phyloP scores from a whole-genome alignment of 2,113 vertebrate species.

The Phaethornis superciliosus region DNA sequence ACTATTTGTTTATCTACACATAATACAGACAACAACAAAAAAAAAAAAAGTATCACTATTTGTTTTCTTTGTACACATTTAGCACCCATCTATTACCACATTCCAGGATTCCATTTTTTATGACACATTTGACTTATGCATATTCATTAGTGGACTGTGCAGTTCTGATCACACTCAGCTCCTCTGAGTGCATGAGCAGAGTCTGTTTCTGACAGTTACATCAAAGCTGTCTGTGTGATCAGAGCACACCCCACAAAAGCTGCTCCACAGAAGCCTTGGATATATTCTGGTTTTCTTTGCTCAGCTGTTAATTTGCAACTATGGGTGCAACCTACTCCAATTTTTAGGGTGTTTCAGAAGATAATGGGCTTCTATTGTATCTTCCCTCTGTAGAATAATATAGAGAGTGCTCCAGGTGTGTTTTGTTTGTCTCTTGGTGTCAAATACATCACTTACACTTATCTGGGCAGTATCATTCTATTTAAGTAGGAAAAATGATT shows the following conservation, averaged over 20 bases:
- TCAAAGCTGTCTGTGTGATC: neutral
- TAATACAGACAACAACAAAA: neutral
- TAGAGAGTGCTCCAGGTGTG: neutral
- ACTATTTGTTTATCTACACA: neutral
- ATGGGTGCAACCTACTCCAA: neutral
- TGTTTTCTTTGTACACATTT: neutral
- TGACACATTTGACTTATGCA: neutral
- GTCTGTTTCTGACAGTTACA: neutral
- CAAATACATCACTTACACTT: neutral
- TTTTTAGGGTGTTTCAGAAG: neutral
- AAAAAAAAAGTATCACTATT: neutral
- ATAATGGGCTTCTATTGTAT: neutral
- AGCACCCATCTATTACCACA: neutral
- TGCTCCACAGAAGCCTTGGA: neutral
- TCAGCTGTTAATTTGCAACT: neutral
- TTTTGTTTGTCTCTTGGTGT: neutral
- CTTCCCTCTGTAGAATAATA: neutral
- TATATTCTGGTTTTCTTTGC: neutral
- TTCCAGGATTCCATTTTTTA: neutral
- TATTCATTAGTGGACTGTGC: conserved; percentile 13
- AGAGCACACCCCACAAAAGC: neutral
- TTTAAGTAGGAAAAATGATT: neutral
- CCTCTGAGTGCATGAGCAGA: neutral
- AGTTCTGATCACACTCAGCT: neutral
- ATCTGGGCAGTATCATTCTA: neutral